A percentile compares a stretch with the other conserved stretches of the same genome.
Evolutionary conservation across 2,797 vertebrate species (phyloP).

Genomic region (Gallinago stenura): DNA sequence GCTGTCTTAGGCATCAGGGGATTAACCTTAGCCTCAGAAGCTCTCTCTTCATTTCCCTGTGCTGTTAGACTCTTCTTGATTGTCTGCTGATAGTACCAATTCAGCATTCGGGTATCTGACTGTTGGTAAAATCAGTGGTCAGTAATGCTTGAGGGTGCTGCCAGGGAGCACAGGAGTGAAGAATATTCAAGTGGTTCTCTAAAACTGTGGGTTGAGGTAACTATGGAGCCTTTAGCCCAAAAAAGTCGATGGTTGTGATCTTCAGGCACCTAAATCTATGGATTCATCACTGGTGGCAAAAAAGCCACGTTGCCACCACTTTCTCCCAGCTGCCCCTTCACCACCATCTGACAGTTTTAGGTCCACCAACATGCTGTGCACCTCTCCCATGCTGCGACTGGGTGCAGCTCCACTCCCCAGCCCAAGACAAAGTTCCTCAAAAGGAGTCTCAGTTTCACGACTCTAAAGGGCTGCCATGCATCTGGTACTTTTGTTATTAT

Average conservation of each 20-base stretch:
- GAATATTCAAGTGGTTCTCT: background rate
- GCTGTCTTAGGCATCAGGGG: background rate
- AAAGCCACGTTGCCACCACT: background rate
- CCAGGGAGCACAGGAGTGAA: background rate
- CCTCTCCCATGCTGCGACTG: background rate
- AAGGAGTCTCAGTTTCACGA: background rate
- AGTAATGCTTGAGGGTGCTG: background rate
- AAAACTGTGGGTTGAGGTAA: background rate
- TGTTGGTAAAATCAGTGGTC: background rate
- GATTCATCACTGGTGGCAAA: background rate
- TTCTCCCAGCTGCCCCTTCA: background rate
- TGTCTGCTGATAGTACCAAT: background rate
- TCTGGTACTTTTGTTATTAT: background rate
- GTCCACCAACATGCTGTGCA: background rate
- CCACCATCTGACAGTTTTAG: background rate
- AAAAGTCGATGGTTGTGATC: background rate
- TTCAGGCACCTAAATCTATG: background rate
- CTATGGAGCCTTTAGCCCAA: background rate
- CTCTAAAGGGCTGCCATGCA: background rate
- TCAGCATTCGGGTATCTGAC: background rate
- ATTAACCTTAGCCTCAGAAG: background rate
- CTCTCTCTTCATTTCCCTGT: background rate
- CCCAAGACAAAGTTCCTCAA: background rate
- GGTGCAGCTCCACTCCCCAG: background rate
- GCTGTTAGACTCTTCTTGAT: background rate